A percentile compares a stretch with the other conserved stretches of the same genome.
These are phyloP conservation scores for Araneus ventricosus DNA, from an alignment of 1,140 invertebrate species.

Conservation along the genomic window DNA sequence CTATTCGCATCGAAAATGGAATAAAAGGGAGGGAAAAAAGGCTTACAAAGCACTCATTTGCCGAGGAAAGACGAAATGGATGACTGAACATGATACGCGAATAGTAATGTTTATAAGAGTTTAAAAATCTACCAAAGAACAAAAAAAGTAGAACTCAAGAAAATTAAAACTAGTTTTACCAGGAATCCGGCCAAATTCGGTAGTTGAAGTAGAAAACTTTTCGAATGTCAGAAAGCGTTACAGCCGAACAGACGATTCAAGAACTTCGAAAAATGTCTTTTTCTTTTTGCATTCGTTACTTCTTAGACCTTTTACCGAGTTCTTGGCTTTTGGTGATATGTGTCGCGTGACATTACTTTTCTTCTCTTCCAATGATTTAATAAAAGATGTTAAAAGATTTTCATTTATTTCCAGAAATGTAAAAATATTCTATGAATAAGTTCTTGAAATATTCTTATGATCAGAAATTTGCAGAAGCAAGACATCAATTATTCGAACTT, in stretches of 20 bases:
- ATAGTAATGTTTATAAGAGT: not conserved
- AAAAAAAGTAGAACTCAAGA: not conserved
- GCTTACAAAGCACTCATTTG: not conserved
- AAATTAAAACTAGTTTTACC: constrained; percentile 31
- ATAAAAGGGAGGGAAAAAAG: not conserved
- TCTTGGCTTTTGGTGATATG: too few species aligned
- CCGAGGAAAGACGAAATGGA: not conserved
- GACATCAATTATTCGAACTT: too few species aligned
- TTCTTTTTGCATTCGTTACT: too few species aligned
- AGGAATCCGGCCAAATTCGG: not conserved
- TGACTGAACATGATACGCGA: not conserved
- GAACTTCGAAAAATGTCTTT: too few species aligned
- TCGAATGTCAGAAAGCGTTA: not conserved
- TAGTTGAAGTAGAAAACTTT: not conserved
- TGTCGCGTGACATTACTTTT: too few species aligned
- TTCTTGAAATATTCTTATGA: too few species aligned
- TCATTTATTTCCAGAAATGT: too few species aligned
- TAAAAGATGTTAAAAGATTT: too few species aligned
- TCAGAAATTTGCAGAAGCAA: too few species aligned
- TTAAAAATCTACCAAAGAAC: not conserved
- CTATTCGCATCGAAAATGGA: not conserved
- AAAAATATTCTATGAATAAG: too few species aligned
- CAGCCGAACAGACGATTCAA: not conserved
- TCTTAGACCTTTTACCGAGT: too few species aligned
- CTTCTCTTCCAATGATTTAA: too few species aligned